Evolutionary conservation across 2,797 vertebrate genomes (phyloP), one percentile per base, ranked within the genome.

Genomic region (Acanthornis magna): DNA sequence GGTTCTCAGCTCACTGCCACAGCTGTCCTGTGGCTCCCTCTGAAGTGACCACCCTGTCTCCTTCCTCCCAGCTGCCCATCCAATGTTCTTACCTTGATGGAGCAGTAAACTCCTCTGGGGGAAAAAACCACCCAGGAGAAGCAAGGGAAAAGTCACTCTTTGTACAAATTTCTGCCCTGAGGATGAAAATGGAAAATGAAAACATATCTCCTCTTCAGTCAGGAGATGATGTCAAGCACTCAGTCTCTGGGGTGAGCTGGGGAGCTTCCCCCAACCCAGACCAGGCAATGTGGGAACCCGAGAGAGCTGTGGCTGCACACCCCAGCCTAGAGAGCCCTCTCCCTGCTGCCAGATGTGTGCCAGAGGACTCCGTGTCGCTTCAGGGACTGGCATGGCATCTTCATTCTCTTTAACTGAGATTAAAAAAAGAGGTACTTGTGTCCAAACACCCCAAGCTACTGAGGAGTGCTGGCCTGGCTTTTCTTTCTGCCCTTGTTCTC

Each of bases 201-300:
- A 74, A 45, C 1, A 0, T 7, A 26, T 87, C 97, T 95, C 29
- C 22, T 25, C 51, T n/a, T 50, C 29, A 70, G 0, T 9, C 8
- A 27, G 2, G 23, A 15, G 13, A 40, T 40, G 72, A 34, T 55
- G 81, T 23, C 38, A 40, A 80, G 34, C 10, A 13, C 34, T 66
- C 3, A 0, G 16, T 26, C 38, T 38, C 38, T 20, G 76, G 32
- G 20, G 32, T 29, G 51, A 36, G 61, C 61, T 68, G 13, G 57
- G 62, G 55, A 68, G 10, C 9, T 79, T 17, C 76, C 5, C 15
- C 10, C 38, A 16, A 0, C 8, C 36, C 29, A 45, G 23, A 27
- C 15, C 61, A 81, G 57, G 15, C 32, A 70, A 18, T 0, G 4
- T 0, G 5, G 63, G 51, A 73, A 27, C 11, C 10, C 1, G 0